Percentiles rank a stretch among this genome's conserved stretches.
These are phyloP conservation scores for Eremophila alpestris DNA, from an alignment of 2,797 vertebrate genomes.

Conservation along the genomic window DNA sequence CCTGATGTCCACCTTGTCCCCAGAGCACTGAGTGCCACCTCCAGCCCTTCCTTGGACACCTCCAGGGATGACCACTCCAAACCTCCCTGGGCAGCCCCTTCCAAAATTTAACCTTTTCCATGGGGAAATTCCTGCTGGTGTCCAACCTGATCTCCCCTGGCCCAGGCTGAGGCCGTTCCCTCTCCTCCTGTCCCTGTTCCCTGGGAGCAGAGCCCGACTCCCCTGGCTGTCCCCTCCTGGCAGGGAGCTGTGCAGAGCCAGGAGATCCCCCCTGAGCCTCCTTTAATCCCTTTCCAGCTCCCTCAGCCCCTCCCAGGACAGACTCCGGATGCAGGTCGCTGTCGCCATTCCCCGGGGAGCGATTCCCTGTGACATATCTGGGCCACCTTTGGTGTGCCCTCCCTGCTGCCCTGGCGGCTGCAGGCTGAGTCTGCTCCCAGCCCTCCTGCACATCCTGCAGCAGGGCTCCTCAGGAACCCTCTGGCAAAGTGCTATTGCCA, in stretches of 20 bases:
- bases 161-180: background rate
- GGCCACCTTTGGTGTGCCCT: background rate
- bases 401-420: background rate
- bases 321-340: background rate
- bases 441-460: accelerated
- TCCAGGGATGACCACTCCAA: background rate
- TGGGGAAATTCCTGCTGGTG: accelerated
- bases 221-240: background rate
- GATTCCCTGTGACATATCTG: background rate
- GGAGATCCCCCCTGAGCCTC: accelerated
- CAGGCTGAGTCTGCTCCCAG: background rate
- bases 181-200: background rate
- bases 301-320: background rate
- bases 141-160: accelerated
- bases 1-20: accelerated
- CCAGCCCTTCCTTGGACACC: background rate
- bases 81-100: background rate
- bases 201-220: background rate
- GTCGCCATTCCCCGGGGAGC: background rate
- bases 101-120: background rate
- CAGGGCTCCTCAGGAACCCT: background rate
- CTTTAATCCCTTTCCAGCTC: background rate
- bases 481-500: background rate
- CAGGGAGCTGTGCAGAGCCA: background rate
- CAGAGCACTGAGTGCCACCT: background rate